phyloP scores from a whole-genome alignment of 2,797 vertebrate species.

The Tenualosa ilisha region DNA sequence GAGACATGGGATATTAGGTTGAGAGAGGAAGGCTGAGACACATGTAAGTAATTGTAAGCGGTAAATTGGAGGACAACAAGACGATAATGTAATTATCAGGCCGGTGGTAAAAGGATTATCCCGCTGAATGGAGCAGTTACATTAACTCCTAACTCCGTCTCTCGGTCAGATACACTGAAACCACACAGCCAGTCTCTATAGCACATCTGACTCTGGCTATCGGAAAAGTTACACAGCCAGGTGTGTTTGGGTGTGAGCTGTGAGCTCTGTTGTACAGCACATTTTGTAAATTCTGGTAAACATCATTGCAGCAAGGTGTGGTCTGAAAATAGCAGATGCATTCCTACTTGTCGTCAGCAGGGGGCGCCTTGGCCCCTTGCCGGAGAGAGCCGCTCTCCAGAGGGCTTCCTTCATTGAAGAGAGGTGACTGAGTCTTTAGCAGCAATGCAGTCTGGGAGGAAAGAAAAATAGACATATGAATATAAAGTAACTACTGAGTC shows the following conservation, averaged over 20 bases:
- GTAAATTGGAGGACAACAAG: slow-evolving; percentile 5
- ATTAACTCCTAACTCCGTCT: neutral
- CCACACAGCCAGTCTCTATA: neutral
- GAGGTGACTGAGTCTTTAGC: slow-evolving; percentile 91
- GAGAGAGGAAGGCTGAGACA: neutral
- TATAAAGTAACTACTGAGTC: neutral
- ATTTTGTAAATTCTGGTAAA: neutral
- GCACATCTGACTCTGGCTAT: neutral
- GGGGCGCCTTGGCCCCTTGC: slow-evolving; percentile 79
- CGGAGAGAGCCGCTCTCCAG: slow-evolving; percentile 73
- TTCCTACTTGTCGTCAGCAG: slow-evolving; percentile 85
- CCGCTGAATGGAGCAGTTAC: neutral
- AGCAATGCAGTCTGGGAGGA: slow-evolving; percentile 88
- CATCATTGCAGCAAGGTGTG: neutral
- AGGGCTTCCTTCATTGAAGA: slow-evolving; percentile 83
- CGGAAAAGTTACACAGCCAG: neutral
- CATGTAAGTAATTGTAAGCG: neutral
- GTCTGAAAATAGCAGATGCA: neutral
- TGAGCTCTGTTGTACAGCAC: neutral
- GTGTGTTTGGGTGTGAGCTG: neutral
- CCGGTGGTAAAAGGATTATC: neutral
- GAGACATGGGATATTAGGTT: neutral
- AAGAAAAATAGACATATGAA: slow-evolving; percentile 15
- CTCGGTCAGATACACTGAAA: neutral
- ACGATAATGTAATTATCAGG: neutral